Conservation (phyloP, 2,888 invertebrate genomes). For the Drosophila parthenogenetica region DNA sequence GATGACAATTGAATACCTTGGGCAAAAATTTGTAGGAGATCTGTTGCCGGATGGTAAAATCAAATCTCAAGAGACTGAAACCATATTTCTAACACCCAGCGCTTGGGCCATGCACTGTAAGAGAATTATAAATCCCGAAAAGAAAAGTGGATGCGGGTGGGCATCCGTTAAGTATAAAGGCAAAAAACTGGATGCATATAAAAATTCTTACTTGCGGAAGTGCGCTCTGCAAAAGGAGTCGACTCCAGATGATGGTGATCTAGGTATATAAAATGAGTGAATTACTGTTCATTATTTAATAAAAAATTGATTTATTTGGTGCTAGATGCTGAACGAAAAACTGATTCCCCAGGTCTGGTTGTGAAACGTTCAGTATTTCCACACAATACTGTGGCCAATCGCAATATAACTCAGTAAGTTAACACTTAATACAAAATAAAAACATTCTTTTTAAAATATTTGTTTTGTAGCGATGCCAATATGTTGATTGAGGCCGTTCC, state of each 20-base stretch:
- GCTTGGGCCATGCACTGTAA: constrained; percentile 98
- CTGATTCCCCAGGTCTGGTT: constrained; percentile 87
- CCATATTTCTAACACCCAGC: constrained; percentile 94
- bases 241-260: constrained; percentile 80
- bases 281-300: neutral
- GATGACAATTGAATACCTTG: constrained; percentile 96
- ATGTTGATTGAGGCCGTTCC: constrained; percentile 95
- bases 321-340: constrained; percentile 87
- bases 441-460: neutral
- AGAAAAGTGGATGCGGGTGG: constrained; percentile 97
- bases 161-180: constrained; percentile 95
- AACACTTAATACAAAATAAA: too few species aligned
- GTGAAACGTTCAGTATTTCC: constrained; percentile 89
- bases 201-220: constrained; percentile 93
- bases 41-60: constrained; percentile 94
- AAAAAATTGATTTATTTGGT: neutral
- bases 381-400: constrained; percentile 91
- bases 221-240: constrained; percentile 87
- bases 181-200: constrained; percentile 94
- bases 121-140: constrained; percentile 95
- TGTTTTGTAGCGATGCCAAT: constrained; percentile 90
- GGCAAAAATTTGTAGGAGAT: constrained; percentile 95
- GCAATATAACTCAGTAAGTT: constrained; percentile 91
- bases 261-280: constrained; percentile 48
- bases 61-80: constrained; percentile 94